A percentile compares a stretch with the other conserved stretches of the same genome.
Evolutionary conservation across 2,888 invertebrate species (phyloP).

Genomic region (Crossocerus cetratus): DNA sequence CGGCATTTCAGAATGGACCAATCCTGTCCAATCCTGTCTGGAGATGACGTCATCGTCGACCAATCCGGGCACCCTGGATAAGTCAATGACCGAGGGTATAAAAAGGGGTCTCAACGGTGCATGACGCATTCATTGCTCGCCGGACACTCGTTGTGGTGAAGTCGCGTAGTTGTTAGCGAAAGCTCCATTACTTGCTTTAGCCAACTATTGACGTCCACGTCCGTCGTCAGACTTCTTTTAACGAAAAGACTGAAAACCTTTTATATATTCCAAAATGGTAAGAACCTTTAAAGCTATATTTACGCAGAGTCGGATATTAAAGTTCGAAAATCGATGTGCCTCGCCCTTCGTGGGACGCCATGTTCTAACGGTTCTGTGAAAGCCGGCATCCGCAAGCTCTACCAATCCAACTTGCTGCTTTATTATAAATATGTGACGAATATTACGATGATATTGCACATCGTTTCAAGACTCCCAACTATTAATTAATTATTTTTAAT

Average conservation of each 20-base stretch:
- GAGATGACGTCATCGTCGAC: slow-evolving; percentile 34
- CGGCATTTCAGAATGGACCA: slow-evolving; percentile 49
- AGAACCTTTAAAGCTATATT: slow-evolving; percentile 14
- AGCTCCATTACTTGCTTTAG: slow-evolving; percentile 61
- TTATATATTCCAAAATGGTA: slow-evolving; percentile 49
- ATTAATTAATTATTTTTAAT: not conserved
- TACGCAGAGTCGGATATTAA: not conserved
- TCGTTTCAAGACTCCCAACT: not conserved
- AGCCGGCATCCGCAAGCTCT: slow-evolving; percentile 40
- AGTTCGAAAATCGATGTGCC: not conserved
- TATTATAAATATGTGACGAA: too few species aligned
- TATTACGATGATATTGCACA: too few species aligned
- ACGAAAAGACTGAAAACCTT: slow-evolving; percentile 12
- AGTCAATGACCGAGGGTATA: slow-evolving; percentile 45
- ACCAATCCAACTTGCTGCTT: too few species aligned
- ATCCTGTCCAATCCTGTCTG: slow-evolving; percentile 21
- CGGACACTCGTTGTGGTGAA: not conserved
- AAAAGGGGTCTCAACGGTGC: slow-evolving; percentile 23
- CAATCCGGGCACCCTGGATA: slow-evolving; percentile 39
- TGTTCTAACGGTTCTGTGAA: slow-evolving; percentile 54
- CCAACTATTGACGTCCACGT: slow-evolving; percentile 43
- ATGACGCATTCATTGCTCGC: slow-evolving; percentile 30
- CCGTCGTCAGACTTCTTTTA: slow-evolving; percentile 14
- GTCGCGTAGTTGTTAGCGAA: slow-evolving; percentile 45
- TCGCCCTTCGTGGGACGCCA: slow-evolving; percentile 30